Conservation (phyloP, 2,113 vertebrate species). For the Daboia siamensis region DNA sequence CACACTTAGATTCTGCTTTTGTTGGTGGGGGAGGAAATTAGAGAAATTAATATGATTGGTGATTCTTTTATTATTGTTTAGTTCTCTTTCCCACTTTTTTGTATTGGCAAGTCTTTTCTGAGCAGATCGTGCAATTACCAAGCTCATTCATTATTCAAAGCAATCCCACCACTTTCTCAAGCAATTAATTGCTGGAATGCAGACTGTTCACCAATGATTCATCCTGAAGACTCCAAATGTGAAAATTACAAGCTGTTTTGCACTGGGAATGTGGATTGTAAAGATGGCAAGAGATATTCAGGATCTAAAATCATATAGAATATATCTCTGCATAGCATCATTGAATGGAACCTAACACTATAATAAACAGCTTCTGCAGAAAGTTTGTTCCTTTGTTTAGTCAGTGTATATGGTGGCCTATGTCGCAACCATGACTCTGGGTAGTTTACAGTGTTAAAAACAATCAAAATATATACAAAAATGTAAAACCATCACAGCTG, state of each 20-base stretch:
- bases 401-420: background rate
- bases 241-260: constrained; percentile 19
- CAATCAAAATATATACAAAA: background rate
- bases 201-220: constrained; percentile 29
- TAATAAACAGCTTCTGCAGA: background rate
- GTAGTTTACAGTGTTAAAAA: background rate
- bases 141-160: constrained; percentile 33
- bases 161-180: constrained; percentile 7
- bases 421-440: background rate
- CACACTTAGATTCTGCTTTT: background rate
- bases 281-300: background rate
- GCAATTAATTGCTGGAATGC: constrained; percentile 24
- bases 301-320: background rate
- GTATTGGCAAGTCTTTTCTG: constrained; percentile 16
- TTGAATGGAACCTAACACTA: background rate
- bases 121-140: constrained; percentile 24
- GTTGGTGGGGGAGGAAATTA: background rate
- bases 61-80: constrained; percentile 3
- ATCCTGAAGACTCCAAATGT: constrained; percentile 1
- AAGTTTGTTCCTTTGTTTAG: background rate
- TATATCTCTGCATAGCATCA: background rate
- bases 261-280: background rate
- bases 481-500: background rate
- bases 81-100: constrained; percentile 1
- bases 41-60: background rate